phyloP scores from a whole-genome alignment of 2,888 invertebrate species.

The Nycteola revayana region DNA sequence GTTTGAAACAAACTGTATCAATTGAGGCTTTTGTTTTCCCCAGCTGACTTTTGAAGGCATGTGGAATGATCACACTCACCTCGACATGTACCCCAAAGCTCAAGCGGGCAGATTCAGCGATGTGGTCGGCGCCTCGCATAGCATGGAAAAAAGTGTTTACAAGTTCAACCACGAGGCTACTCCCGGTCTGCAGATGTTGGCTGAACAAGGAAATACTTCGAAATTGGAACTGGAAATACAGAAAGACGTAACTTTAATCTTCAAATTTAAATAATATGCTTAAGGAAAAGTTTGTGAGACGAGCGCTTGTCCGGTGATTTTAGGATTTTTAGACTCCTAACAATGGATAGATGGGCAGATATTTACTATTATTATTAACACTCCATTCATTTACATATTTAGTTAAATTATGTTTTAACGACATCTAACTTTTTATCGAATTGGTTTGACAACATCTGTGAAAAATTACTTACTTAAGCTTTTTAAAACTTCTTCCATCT shows the following conservation, averaged over 20 bases:
- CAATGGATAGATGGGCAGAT: too few species aligned
- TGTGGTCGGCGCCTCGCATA: conserved; percentile 70
- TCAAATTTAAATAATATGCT: background rate
- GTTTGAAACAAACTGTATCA: background rate
- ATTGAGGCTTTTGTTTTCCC: conserved; percentile 6
- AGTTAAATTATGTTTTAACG: too few species aligned
- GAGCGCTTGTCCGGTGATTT: too few species aligned
- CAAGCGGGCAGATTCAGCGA: conserved; percentile 62
- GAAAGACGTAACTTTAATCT: conserved; percentile 39
- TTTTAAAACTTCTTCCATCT: too few species aligned
- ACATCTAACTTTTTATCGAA: too few species aligned
- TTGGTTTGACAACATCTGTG: too few species aligned
- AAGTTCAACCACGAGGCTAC: conserved; percentile 57
- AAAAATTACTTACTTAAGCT: too few species aligned
- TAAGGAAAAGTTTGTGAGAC: too few species aligned
- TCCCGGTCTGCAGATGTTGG: conserved; percentile 59
- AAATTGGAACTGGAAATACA: conserved; percentile 65
- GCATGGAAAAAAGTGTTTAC: conserved; percentile 54
- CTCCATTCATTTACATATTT: too few species aligned
- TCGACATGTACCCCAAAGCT: conserved; percentile 49
- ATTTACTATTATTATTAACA: too few species aligned
- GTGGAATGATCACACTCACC: conserved; percentile 70
- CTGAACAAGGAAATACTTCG: conserved; percentile 73
- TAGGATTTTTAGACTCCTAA: too few species aligned
- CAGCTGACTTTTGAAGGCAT: conserved; percentile 66